phyloP scores from a whole-genome alignment of 2,888 invertebrate genomes.

The Stenchaetothrips biformis region DNA sequence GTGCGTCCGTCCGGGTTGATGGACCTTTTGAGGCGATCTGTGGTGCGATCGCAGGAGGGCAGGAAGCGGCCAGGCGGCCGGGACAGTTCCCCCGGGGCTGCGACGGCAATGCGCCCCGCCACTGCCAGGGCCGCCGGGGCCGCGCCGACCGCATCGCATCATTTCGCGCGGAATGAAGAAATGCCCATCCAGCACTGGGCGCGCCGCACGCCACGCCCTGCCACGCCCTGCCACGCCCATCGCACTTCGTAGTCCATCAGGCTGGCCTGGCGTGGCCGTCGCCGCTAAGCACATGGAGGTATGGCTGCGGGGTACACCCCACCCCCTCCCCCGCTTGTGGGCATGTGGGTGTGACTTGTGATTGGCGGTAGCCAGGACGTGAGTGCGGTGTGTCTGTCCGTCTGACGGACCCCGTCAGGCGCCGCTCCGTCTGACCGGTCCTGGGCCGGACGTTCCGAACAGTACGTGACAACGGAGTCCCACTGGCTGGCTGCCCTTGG shows the following conservation, averaged over 20 bases:
- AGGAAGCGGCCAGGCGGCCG: background rate
- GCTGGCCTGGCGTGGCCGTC: too few relatives aligned
- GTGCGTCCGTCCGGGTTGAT: background rate
- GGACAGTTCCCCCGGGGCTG: conserved; percentile 7
- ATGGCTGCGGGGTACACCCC: background rate
- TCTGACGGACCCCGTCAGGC: background rate
- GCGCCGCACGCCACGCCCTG: too few relatives aligned
- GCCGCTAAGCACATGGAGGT: too few relatives aligned
- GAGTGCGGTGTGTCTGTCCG: conserved; percentile 12
- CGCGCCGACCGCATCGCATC: background rate
- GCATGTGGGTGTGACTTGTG: conserved; percentile 22
- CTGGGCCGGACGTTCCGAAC: background rate
- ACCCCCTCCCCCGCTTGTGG: background rate
- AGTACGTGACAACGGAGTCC: background rate
- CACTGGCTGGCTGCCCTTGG: background rate
- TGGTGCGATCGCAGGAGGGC: background rate
- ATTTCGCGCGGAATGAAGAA: conserved; percentile 8
- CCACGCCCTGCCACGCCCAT: background rate
- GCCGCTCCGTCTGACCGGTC: background rate
- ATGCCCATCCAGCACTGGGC: background rate
- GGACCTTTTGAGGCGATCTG: background rate
- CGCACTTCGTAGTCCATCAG: background rate
- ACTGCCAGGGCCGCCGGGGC: background rate
- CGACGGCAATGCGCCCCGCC: background rate
- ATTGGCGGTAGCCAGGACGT: conserved; percentile 20